Evolutionary conservation across 2,888 invertebrate species (phyloP), one percentile per base, ranked within the genome.

Genomic region (Ctena decussata): DNA sequence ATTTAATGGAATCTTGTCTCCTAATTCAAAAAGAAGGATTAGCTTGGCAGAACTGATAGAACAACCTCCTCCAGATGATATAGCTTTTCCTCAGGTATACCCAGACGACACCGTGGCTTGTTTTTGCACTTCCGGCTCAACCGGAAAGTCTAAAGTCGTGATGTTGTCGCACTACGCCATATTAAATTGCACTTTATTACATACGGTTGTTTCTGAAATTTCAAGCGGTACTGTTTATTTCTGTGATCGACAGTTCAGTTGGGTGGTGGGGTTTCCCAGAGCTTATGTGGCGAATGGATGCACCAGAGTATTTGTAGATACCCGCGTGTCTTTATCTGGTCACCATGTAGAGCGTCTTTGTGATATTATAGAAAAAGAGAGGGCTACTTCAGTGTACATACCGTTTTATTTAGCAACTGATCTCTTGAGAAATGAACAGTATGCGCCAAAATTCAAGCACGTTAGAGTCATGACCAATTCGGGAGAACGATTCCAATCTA

Each of bases 121-220:
- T 35, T 82, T 85, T 57, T 73, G 60, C 15, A 77, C 85, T 30
- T 82, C 85, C n/a, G 85, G 82, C 30, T 82, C 82, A 0, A 82
- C 85, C 0, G 85, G 85, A 3, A 57, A 41, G 18, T 80, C 82
- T 18, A 85, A 85, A 27, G 32, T 27, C 5, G 69, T 85, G 1
- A 30, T 57, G 0, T 44, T 32, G 18, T 69, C 80, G n/a, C 82
- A 82, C 57, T 85, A 69, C 46, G 21, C 18, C 21, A 6, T 82
- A 12, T 30, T 85, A n/a, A 85, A 85, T 37, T 82, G 73, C 70
- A 76, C 82, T 6, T 46, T 69, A 44, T 35, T 30, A n/a, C 6
- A n/a, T 8, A 32, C 57, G 30, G 57, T 30, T 21, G 69, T 18
- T 11, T 44, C 79, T 0, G 44, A 69, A 3, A 77, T 57, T 1